Conservation (phyloP, 2,113 vertebrate genomes). For the Mellivora capensis region DNA sequence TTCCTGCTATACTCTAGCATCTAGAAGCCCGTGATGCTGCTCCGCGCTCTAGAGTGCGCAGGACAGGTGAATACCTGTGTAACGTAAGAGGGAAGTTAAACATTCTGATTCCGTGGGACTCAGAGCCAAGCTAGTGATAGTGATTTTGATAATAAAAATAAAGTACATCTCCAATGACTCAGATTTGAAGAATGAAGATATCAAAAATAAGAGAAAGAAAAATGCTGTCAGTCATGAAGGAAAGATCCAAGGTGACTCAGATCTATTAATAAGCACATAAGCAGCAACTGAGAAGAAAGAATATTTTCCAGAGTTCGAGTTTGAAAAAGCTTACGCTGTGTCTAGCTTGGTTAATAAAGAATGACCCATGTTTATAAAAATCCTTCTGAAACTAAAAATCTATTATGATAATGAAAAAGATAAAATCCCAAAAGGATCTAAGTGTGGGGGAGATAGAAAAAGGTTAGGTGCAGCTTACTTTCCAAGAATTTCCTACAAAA, state of each 20-base stretch:
- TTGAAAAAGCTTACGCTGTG: not conserved
- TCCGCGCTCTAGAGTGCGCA: rapidly evolving
- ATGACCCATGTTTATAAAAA: not conserved
- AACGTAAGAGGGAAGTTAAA: not conserved
- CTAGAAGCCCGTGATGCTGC: not conserved
- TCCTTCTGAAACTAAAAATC: not conserved
- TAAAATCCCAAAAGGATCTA: not conserved
- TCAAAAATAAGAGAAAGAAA: not conserved
- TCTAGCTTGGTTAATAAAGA: not conserved
- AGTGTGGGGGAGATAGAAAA: not conserved
- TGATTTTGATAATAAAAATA: not conserved
- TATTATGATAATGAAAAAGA: not conserved
- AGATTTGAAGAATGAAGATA: not conserved
- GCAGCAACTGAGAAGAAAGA: not conserved
- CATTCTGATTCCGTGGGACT: not conserved
- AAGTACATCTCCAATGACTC: not conserved
- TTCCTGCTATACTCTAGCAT: rapidly evolving
- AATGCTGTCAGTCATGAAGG: too few species aligned
- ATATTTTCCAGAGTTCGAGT: not conserved
- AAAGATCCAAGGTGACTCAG: not conserved
- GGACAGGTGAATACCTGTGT: rapidly evolving
- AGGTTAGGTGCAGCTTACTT: rapidly evolving
- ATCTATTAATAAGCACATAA: too few species aligned
- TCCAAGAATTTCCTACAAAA: not conserved
- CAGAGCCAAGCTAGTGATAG: not conserved